Evolutionary conservation across 1,140 invertebrate species (phyloP).

Genomic region (Chionoecetes opilio): DNA sequence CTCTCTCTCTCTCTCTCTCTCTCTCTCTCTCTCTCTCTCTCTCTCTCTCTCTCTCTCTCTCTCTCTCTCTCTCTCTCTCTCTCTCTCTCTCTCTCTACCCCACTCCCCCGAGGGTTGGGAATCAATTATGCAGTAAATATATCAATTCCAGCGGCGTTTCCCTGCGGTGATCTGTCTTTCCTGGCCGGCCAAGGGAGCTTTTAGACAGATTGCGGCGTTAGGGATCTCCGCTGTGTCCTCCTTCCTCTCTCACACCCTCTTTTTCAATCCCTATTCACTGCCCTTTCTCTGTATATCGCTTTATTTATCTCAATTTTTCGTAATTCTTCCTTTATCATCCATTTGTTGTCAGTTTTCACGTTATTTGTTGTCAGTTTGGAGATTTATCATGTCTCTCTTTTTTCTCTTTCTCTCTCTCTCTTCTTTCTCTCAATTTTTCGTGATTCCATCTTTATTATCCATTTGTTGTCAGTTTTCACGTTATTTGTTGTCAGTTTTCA

Average conservation of each 20-base stretch:
- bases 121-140: conserved; percentile 50
- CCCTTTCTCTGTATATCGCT: neutral
- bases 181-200: neutral
- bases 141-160: conserved; percentile 30
- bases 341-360: neutral
- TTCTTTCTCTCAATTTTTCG: no score
- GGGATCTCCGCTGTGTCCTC: neutral
- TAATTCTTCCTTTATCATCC: neutral
- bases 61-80: neutral
- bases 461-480: neutral
- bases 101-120: neutral
- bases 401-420: no score
- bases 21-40: conserved; percentile 20
- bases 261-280: neutral
- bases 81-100: neutral
- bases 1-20: neutral
- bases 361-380: neutral
- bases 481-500: neutral
- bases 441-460: no score
- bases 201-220: conserved; percentile 40
- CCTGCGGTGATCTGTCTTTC: neutral
- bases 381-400: no score
- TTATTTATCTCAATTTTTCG: neutral
- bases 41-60: conserved; percentile 34
- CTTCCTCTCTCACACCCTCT: neutral